A percentile compares a stretch with the other conserved stretches of the same genome.
These are phyloP conservation scores for Bedellia somnulentella DNA, from an alignment of 2,888 invertebrate species.

Conservation along the genomic window DNA sequence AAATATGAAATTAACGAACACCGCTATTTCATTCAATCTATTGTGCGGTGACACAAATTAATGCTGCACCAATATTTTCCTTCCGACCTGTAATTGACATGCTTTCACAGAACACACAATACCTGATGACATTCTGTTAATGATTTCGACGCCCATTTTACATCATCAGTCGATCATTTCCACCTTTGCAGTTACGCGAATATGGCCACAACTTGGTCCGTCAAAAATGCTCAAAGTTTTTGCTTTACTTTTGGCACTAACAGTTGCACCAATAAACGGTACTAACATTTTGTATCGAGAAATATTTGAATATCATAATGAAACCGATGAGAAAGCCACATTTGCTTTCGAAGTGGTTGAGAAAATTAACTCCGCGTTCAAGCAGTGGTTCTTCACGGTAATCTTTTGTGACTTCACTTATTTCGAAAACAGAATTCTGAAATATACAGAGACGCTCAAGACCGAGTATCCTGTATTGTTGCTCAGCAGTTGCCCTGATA, in stretches of 20 bases:
- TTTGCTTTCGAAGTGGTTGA: constrained; percentile 35
- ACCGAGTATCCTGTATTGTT: constrained; percentile 41
- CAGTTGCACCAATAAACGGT: not conserved
- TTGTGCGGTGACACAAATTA: constrained; percentile 25
- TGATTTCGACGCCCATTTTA: constrained; percentile 24
- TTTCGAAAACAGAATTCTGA: constrained; percentile 44
- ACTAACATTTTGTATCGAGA: constrained; percentile 22
- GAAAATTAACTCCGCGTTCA: constrained; percentile 38
- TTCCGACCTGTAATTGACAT: constrained; percentile 41
- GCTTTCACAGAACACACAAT: constrained; percentile 30
- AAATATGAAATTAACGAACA: no score
- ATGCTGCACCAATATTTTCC: constrained; percentile 38
- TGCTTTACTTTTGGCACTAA: no score
- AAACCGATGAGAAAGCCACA: constrained; percentile 24
- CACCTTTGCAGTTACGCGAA: no score
- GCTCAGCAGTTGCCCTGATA: constrained; percentile 32
- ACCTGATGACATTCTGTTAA: constrained; percentile 28
- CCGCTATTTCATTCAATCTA: no score
- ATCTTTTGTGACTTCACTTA: constrained; percentile 49
- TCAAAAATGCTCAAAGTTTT: no score
- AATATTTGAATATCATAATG: constrained; percentile 27
- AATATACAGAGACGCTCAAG: constrained; percentile 36
- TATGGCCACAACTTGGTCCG: no score
- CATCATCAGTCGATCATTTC: no score
- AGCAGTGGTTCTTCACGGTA: constrained; percentile 45